These are phyloP conservation scores for Gymnodraco acuticeps DNA, from an alignment of 2,797 vertebrate genomes.

Conservation along the genomic window DNA sequence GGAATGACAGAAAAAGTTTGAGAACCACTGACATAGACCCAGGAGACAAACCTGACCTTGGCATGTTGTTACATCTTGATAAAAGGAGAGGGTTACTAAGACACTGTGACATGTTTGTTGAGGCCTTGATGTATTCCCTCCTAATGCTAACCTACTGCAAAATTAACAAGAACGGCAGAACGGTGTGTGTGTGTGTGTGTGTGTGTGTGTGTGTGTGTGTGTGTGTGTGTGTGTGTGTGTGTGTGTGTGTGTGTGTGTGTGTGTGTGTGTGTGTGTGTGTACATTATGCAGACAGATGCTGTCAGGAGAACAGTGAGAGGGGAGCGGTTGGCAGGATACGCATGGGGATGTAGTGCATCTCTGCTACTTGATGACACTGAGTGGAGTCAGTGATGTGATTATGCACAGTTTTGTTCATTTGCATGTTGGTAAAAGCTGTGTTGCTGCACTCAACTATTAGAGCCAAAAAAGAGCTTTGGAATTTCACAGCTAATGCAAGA, in stretches of 20 bases:
- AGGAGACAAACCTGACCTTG: slow-evolving; percentile 23
- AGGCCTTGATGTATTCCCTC: slow-evolving; percentile 16
- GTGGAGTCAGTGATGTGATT: slow-evolving; percentile 57
- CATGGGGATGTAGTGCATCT: slow-evolving; percentile 49
- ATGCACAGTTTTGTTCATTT: slow-evolving; percentile 60
- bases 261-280: no score
- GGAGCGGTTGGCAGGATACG: slow-evolving; percentile 53
- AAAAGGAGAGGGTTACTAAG: slow-evolving; percentile 16
- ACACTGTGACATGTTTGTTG: slow-evolving; percentile 39
- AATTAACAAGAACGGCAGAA: slow-evolving; percentile 17
- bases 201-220: no score
- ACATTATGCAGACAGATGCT: slow-evolving; percentile 45
- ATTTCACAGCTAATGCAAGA: not conserved
- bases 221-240: no score
- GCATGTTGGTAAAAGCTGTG: slow-evolving; percentile 48
- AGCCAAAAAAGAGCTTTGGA: slow-evolving; percentile 7
- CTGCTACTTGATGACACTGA: slow-evolving; percentile 58
- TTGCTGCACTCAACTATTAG: slow-evolving; percentile 19
- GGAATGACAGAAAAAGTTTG: no score
- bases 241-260: no score
- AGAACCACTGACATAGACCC: not conserved
- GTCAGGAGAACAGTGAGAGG: slow-evolving; percentile 43
- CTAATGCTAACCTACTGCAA: slow-evolving; percentile 34
- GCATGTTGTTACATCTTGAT: slow-evolving; percentile 21
- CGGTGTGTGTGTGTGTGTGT: no score